Percentiles rank a stretch among this genome's conserved stretches.
Evolutionary conservation across 2,888 invertebrate species (phyloP).

Genomic region (Pyrocoelia pectoralis): DNA sequence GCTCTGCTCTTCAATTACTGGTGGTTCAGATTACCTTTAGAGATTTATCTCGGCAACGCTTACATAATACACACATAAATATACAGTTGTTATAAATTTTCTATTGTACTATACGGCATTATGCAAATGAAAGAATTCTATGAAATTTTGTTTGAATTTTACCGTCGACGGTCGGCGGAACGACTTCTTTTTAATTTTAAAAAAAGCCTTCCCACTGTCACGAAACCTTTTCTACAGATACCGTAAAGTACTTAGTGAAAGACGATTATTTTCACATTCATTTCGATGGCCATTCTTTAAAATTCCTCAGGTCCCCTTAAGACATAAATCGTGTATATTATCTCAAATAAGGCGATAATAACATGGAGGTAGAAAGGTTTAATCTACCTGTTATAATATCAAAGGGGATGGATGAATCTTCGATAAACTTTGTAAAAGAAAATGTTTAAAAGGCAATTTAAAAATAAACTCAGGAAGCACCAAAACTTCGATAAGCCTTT

Average conservation of each 20-base stretch:
- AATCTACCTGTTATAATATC: conserved; percentile 21
- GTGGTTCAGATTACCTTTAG: neutral
- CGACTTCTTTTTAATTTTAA: neutral
- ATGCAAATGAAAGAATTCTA: conserved; percentile 20
- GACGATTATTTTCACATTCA: conserved; percentile 5
- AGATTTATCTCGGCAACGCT: conserved; percentile 15
- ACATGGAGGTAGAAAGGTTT: conserved; percentile 15
- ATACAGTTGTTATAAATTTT: conserved; percentile 15
- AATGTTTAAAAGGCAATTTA: neutral
- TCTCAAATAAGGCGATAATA: conserved; percentile 25
- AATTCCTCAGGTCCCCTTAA: conserved; percentile 7
- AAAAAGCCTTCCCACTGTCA: neutral
- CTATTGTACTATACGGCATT: conserved; percentile 18
- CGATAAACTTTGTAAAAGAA: neutral
- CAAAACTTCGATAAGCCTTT: neutral
- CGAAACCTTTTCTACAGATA: neutral
- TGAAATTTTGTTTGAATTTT: conserved; percentile 6
- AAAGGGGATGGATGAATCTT: neutral
- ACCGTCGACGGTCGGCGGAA: conserved; percentile 2
- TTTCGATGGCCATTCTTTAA: neutral
- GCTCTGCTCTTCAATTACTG: conserved; percentile 4
- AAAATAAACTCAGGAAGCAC: too few relatives aligned
- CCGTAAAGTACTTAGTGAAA: neutral
- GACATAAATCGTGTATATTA: conserved; percentile 17
- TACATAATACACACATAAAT: neutral